A percentile compares a stretch with the other conserved stretches of the same genome.
Conservation (phyloP, 2,888 invertebrate species). For the Lithophane semibrunnea region DNA sequence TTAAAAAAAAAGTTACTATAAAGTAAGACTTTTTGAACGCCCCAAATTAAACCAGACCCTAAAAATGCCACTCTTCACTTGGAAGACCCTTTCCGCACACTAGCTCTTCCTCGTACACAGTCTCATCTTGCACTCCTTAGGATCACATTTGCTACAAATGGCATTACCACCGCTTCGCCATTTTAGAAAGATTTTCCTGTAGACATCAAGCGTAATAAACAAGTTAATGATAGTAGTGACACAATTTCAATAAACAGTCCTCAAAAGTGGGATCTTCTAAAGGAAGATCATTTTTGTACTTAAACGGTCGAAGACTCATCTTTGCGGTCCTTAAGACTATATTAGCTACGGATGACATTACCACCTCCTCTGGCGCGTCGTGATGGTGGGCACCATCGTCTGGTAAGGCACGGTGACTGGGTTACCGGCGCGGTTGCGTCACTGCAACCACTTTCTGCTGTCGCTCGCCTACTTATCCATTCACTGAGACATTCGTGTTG, state of each 20-base stretch:
- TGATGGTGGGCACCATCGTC: slow-evolving; percentile 68
- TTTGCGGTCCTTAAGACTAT: background rate
- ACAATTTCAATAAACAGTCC: background rate
- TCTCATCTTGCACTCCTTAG: background rate
- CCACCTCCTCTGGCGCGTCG: slow-evolving; percentile 26
- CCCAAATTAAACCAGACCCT: background rate
- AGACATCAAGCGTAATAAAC: background rate
- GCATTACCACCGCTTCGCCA: background rate
- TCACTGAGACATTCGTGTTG: slow-evolving; percentile 84
- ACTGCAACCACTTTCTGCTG: slow-evolving; percentile 88
- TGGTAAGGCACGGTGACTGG: slow-evolving; percentile 84
- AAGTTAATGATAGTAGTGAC: background rate
- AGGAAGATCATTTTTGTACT: background rate
- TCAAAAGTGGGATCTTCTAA: background rate
- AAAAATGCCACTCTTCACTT: background rate
- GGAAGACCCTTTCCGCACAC: too few relatives aligned
- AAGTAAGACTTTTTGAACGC: background rate
- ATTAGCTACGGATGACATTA: slow-evolving; percentile 20
- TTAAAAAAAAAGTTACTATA: too few relatives aligned
- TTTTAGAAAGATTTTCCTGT: background rate
- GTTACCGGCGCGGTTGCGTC: slow-evolving; percentile 89
- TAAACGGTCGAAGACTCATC: background rate
- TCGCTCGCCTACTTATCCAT: slow-evolving; percentile 89
- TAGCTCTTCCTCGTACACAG: background rate
- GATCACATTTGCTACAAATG: background rate